Evolutionary conservation across 2,797 vertebrate genomes (phyloP), one percentile per base, ranked within the genome.

Genomic region (Somateria mollissima): DNA sequence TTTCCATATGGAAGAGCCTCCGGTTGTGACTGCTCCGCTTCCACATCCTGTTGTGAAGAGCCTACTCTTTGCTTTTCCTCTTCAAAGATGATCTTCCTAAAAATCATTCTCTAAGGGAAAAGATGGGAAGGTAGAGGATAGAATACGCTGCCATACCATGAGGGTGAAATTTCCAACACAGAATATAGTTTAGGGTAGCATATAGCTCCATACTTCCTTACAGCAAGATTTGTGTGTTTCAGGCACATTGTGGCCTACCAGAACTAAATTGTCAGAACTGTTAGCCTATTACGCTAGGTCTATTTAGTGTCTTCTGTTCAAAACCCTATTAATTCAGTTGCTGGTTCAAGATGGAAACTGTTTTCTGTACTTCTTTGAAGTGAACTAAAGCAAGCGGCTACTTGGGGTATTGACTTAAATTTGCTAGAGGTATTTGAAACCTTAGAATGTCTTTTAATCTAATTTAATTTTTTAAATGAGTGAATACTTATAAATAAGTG

Each of bases 1-100:
- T 87, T 92, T 92, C 85, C 8, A 3, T 90, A 12, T 64, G 17
- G 43, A 83, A 89, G 57, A 87, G 37, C 37, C 47, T 91, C 39
- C 34, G 64, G 61, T 56, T 82, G 54, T 45, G 51, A 41, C 60
- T 84, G 30, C 47, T 86, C 19, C 53, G 13, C 53, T 75, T 79
- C 76, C 51, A 27, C 34, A 10, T 66, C 7, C 13, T 82, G 2
- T 60, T 76, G 24, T 77, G 87, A 73, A 71, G n/a, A 21, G 25
- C 37, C 19, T 10, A 17, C 45, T 69, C 10, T 76, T 72, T 78
- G 41, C n/a, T 37, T 47, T 79, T 57, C 10, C 53, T 43, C 27
- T 74, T 47, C 13, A 57, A 45, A 73, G 16, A 24, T 47, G 17
- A 10, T 49, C 45, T 69, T 64, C 15, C 20, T 58, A 22, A 81